Evolutionary conservation across 2,113 vertebrate genomes (phyloP).

Genomic region (Terrapene triunguis): DNA sequence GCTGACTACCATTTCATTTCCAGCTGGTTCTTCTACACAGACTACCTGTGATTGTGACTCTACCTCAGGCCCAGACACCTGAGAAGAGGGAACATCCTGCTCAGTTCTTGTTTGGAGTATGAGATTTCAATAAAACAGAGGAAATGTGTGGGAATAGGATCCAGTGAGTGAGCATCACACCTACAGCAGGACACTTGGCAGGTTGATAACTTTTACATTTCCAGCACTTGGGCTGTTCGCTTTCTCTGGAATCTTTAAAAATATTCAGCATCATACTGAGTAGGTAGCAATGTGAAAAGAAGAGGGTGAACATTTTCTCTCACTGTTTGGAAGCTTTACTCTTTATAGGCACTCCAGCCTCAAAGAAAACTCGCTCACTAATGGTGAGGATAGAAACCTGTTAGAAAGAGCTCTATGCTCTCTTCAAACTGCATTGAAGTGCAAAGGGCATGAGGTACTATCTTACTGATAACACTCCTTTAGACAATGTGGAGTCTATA

Average conservation of each 20-base stretch:
- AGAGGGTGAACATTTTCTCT: background rate
- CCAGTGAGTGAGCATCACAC: too few relatives aligned
- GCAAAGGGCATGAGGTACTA: background rate
- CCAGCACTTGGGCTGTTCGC: background rate
- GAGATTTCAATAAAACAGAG: background rate
- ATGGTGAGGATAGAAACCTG: background rate
- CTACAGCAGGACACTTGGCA: background rate
- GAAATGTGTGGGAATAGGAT: background rate
- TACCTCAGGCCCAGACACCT: background rate
- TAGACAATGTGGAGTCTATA: background rate
- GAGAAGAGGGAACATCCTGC: background rate
- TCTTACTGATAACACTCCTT: background rate
- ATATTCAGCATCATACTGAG: background rate
- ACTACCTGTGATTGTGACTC: background rate
- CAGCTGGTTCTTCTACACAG: background rate
- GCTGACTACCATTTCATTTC: fast-evolving
- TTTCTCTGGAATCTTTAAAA: background rate
- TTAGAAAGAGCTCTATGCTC: background rate
- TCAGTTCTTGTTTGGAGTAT: background rate
- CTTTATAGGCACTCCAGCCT: background rate
- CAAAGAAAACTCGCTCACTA: background rate
- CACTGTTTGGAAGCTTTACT: background rate
- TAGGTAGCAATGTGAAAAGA: background rate
- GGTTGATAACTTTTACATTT: background rate
- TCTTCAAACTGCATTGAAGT: background rate